Evolutionary conservation across 2,888 invertebrate genomes (phyloP).

Genomic region (Lepetodrilus schrolli): DNA sequence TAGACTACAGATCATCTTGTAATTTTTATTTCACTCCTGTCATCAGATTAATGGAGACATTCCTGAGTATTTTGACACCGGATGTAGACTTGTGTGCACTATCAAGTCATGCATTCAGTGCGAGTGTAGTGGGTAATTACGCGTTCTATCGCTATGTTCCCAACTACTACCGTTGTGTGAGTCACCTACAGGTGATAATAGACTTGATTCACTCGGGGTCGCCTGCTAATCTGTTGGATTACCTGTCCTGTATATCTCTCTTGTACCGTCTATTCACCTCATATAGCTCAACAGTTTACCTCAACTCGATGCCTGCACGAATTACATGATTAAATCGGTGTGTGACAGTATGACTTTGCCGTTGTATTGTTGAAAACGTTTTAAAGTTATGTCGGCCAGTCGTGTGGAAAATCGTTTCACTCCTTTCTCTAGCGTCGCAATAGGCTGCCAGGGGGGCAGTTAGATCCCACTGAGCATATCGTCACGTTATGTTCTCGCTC

Average conservation of each 20-base stretch:
- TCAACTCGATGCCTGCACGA: background rate
- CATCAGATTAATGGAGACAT: too few species aligned
- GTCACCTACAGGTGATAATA: background rate
- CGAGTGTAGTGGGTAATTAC: too few species aligned
- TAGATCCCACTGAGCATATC: background rate
- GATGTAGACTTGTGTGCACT: too few species aligned
- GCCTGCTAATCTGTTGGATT: background rate
- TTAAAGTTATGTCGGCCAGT: background rate
- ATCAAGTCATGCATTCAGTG: too few species aligned
- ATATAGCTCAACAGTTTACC: background rate
- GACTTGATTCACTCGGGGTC: background rate
- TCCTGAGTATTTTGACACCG: too few species aligned
- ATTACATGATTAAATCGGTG: constrained; percentile 14
- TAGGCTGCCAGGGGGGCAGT: background rate
- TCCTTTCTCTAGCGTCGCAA: constrained; percentile 2
- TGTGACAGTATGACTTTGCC: background rate
- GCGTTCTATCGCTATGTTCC: too few species aligned
- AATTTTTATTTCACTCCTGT: too few species aligned
- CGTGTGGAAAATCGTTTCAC: constrained; percentile 11
- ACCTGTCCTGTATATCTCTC: background rate
- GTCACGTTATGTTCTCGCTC: background rate
- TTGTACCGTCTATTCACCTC: background rate
- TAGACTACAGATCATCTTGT: too few species aligned
- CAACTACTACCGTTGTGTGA: background rate
- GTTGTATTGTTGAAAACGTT: background rate